Evolutionary conservation across 2,797 vertebrate genomes (phyloP).

Genomic region (Eptatretus atami): DNA sequence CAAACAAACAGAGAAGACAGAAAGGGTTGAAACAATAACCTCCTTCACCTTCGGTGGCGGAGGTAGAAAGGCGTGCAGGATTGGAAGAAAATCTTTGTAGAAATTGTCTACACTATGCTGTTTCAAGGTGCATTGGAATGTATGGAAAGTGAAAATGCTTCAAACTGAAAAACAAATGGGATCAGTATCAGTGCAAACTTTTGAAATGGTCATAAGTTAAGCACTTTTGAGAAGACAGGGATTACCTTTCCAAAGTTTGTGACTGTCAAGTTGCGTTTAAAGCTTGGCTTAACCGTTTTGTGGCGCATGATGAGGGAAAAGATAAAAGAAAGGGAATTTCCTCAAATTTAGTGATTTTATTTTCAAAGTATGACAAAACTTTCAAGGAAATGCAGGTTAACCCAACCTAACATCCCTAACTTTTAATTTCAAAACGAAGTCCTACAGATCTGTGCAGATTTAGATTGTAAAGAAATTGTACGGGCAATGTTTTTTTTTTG

Average conservation of each 20-base stretch:
- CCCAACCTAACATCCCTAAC: too few species aligned
- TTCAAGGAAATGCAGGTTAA: neutral
- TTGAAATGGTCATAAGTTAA: neutral
- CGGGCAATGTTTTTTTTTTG: neutral
- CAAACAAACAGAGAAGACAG: too few species aligned
- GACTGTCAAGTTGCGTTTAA: neutral
- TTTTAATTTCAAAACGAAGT: too few species aligned
- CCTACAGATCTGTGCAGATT: neutral
- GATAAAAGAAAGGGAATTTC: too few species aligned
- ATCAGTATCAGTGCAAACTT: neutral
- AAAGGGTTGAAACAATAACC: too few species aligned
- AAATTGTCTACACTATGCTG: neutral
- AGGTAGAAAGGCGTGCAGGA: too few species aligned
- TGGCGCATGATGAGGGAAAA: neutral
- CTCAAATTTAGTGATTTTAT: conserved; percentile 5
- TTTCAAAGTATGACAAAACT: neutral
- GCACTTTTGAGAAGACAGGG: neutral
- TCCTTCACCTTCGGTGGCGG: too few species aligned
- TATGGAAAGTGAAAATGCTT: too few species aligned
- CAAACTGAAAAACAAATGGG: too few species aligned
- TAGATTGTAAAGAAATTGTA: conserved; percentile 3
- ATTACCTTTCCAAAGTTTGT: conserved; percentile 6
- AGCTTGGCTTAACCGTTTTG: conserved; percentile 1
- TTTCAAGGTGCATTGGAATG: neutral
- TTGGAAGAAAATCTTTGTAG: too few species aligned